These are phyloP conservation scores for Polylopha cassiicola DNA, from an alignment of 2,888 invertebrate species.

Conservation along the genomic window DNA sequence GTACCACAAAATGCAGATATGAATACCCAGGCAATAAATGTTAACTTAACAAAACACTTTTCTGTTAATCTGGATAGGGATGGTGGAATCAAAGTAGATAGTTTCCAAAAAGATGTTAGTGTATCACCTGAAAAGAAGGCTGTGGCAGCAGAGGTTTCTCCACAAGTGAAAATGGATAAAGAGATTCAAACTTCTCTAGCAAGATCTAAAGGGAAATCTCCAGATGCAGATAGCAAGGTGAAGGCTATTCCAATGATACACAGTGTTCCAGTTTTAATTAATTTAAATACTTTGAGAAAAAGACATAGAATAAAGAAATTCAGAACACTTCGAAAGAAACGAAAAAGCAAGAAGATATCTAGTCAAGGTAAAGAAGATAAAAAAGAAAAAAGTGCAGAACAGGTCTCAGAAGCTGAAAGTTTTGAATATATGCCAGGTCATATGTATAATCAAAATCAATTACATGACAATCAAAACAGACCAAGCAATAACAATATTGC, in stretches of 20 bases:
- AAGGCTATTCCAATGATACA: constrained; percentile 28
- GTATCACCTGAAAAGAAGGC: constrained; percentile 46
- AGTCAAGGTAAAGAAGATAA: constrained; percentile 35
- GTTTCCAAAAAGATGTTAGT: constrained; percentile 44
- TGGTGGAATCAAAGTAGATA: constrained; percentile 52
- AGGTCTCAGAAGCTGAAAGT: constrained; percentile 79
- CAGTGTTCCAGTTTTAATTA: constrained; percentile 54
- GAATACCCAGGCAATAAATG: constrained; percentile 53
- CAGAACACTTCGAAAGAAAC: constrained; percentile 38
- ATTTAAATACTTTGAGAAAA: constrained; percentile 54
- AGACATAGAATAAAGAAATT: constrained; percentile 46
- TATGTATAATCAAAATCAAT: constrained; percentile 74
- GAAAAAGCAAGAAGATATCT: constrained; percentile 35
- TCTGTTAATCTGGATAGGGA: constrained; percentile 67
- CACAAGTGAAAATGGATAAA: constrained; percentile 46
- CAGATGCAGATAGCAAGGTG: constrained; percentile 26
- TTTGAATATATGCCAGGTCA: constrained; percentile 81
- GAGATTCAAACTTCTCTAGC: constrained; percentile 59
- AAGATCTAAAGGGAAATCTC: constrained; percentile 33
- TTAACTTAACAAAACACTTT: constrained; percentile 68
- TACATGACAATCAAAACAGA: constrained; percentile 37
- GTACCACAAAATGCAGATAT: constrained; percentile 44
- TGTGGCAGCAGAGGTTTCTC: constrained; percentile 32
- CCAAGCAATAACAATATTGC: constrained; percentile 27
- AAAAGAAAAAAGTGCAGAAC: constrained; percentile 52